Conservation (phyloP, 1,140 invertebrate genomes). For the Uloborus diversus region DNA sequence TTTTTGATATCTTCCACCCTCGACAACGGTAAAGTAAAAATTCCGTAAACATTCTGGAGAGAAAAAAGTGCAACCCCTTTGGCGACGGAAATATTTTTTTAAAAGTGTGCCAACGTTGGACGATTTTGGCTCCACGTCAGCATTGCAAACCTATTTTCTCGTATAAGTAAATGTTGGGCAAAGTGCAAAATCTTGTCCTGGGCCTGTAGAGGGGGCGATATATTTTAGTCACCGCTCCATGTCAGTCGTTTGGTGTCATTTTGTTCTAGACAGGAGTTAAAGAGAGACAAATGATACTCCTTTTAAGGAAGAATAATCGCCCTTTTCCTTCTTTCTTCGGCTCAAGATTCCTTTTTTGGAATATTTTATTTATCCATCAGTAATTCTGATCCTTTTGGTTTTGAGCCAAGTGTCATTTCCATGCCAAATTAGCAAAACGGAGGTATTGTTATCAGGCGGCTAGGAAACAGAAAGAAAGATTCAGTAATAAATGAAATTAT, state of each 20-base stretch:
- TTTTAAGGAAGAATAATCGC: conserved; percentile 53
- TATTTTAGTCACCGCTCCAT: conserved; percentile 51
- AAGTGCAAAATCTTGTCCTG: conserved; percentile 54
- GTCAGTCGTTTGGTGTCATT: conserved; percentile 55
- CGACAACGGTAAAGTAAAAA: too few relatives aligned
- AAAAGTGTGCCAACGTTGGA: conserved; percentile 24
- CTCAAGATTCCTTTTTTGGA: background rate
- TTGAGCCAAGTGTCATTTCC: background rate
- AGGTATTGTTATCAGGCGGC: too few relatives aligned
- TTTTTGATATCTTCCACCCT: too few relatives aligned
- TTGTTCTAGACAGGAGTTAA: conserved; percentile 54
- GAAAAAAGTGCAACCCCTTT: too few relatives aligned
- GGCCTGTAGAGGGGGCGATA: conserved; percentile 51
- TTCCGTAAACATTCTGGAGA: too few relatives aligned
- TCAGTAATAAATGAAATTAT: too few relatives aligned
- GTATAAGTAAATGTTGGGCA: conserved; percentile 54
- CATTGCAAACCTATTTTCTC: conserved; percentile 24
- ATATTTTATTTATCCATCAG: background rate
- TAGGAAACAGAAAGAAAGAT: too few relatives aligned
- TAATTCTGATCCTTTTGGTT: background rate
- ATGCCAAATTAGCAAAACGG: background rate
- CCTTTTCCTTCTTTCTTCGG: background rate
- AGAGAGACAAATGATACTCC: conserved; percentile 51
- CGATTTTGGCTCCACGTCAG: conserved; percentile 16
- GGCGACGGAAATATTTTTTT: conserved; percentile 31